Evolutionary conservation across 1,140 invertebrate genomes (phyloP), one percentile per base, ranked within the genome.

Genomic region (Microplitis mediator): DNA sequence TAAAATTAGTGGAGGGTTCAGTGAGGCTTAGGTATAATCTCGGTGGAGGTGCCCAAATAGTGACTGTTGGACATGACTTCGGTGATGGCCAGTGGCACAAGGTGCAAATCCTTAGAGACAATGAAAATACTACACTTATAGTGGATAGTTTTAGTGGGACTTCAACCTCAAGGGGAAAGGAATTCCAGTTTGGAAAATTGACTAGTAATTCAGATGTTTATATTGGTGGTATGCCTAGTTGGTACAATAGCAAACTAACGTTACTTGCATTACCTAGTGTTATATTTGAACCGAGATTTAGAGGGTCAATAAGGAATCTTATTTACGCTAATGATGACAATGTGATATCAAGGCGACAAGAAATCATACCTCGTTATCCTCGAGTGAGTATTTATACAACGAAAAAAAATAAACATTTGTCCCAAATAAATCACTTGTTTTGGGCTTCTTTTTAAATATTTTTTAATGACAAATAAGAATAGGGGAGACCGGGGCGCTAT

Each of bases 71-170:
- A 6, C 90, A 91, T 58, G 94, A 95, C 77, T 89, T 97, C 4
- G 93, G 95, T 81, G 95, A 97, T 85, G 94, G 93, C 11, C 92
- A 94, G 78, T 97, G 95, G 95, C 95, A 97, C 84, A 95, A 95
- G 86, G 93, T 96, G 61, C 91, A 93, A 84, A 89, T 91, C 73
- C 88, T 90, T 13, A 88, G 95, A 1, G 91, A 91, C 58, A 90
- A 91, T 65, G 93, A 95, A 77, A 91, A 92, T 81, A 97, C 94
- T 9, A 92, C 92, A 0, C 86, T 97, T 1, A 91, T 90, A 3
- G 94, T 98, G 9, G 96, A 97, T 82, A 92, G 92, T 11, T 89
- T 90, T 0, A 90, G 89, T 6, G 93, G 94, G 78, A 91, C 90
- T 73, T 91, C 93, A 60, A 91, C 90, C 2, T 95, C 93, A 4